Evolutionary conservation across 2,113 vertebrate genomes (phyloP), one percentile per base, ranked within the genome.

Genomic region (Probosciger aterrimus): DNA sequence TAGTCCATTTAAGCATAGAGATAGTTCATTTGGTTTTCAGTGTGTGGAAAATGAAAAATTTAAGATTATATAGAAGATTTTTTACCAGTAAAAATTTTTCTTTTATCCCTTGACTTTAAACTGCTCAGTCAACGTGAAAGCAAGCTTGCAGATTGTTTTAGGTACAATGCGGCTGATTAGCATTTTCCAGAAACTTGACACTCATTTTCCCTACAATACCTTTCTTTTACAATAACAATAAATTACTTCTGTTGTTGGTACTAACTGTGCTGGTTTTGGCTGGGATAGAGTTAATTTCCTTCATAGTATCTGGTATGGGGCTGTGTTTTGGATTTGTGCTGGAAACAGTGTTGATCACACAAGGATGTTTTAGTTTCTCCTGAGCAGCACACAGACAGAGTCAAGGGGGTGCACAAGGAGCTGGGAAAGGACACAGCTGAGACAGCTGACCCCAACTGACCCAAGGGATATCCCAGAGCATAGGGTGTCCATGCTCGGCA

Each of bases 281-380:
- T 33, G 6, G 9, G 33, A 59, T 16, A 59, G 39, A 80, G 18
- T 16, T 49, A 7, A 1, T 6, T 46, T 25, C 31, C n/a, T 80
- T 7, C n/a, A 62, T 25, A 39, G 67, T 1, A 5, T 28, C 39
- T 79, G 44, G 1, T 9, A 30, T 39, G 44, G 60, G 28, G 37
- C 37, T 52, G 50, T 14, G 27, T 2, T 20, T 35, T 44, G 50
- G 7, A 6, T n/a, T 25, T 4, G 8, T 44, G 27, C 15, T 27
- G 50, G 37, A 41, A 53, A 0, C 19, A 73, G 10, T 0, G 2
- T 6, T 73, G 27, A 6, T 11, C 24, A 3, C 23, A 8, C 50
- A 52, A 11, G 9, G 4, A 13, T n/a, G 6, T n/a, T 74, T 39
- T 9, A n/a, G 20, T 8, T 20, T 22, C 3, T 68, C 10, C 67